A percentile compares a stretch with the other conserved stretches of the same genome.
phyloP scores from a whole-genome alignment of 2,113 vertebrate species.

The Dryoscopus gambensis region DNA sequence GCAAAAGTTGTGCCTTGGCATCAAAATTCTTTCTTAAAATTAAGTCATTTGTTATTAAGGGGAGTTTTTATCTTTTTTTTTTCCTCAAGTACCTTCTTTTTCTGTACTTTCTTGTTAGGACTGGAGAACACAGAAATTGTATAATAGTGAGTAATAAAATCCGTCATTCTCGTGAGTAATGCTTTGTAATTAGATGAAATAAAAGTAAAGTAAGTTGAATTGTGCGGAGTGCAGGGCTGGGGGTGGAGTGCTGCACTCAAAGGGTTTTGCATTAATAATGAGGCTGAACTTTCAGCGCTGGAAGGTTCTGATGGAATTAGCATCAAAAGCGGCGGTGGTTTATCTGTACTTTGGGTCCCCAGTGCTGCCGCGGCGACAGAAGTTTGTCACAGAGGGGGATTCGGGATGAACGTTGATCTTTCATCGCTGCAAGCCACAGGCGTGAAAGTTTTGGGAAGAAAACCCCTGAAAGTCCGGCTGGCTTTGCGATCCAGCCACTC shows the following conservation, averaged over 20 bases:
- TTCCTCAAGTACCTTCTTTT: neutral
- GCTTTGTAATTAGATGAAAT: conserved; percentile 56
- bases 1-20: conserved; percentile 18
- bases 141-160: conserved; percentile 58
- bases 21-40: conserved; percentile 11
- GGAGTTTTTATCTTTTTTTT: neutral
- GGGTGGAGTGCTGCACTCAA: neutral
- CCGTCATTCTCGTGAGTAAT: conserved; percentile 59
- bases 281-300: neutral
- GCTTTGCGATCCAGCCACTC: neutral
- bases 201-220: conserved; percentile 36
- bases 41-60: conserved; percentile 10
- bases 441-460: neutral
- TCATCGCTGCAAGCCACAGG: neutral
- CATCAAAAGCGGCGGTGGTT: neutral
- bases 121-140: neutral
- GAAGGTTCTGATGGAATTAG: neutral
- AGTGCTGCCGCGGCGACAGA: neutral
- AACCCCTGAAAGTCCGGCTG: neutral
- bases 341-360: neutral
- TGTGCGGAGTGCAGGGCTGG: conserved; percentile 22
- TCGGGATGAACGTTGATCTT: neutral
- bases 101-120: neutral
- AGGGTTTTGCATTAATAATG: neutral
- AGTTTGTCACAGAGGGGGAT: neutral